Conservation (phyloP, 1,140 invertebrate genomes). For the Centruroides sculpturatus region DNA sequence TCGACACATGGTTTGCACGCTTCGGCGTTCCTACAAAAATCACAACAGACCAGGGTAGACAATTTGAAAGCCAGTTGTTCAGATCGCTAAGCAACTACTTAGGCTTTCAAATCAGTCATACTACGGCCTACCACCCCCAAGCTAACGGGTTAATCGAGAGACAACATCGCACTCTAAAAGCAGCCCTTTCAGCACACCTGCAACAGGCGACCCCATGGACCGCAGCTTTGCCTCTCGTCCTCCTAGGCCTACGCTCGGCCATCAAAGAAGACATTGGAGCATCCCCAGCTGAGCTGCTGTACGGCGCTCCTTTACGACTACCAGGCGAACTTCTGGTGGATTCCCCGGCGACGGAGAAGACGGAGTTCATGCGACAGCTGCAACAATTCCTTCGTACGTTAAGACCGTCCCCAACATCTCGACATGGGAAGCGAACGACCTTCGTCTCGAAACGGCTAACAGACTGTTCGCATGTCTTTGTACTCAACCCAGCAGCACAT, state of each 20-base stretch:
- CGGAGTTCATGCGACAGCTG: no score
- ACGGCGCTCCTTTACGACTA: slow-evolving; percentile 12
- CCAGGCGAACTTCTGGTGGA: slow-evolving; percentile 12
- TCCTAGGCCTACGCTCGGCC: slow-evolving; percentile 20
- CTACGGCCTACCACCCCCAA: slow-evolving; percentile 19
- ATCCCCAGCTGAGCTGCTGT: slow-evolving; percentile 16
- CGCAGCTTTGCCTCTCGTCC: slow-evolving; percentile 21
- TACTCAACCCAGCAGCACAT: no score
- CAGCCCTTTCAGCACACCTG: slow-evolving; percentile 11
- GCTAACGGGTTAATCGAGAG: slow-evolving; percentile 26
- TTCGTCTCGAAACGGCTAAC: no score
- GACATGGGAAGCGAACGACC: no score
- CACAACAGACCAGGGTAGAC: slow-evolving; percentile 30
- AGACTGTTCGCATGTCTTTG: no score
- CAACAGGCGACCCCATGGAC: neutral
- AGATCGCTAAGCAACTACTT: slow-evolving; percentile 8
- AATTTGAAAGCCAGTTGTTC: slow-evolving; percentile 29
- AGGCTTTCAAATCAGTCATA: neutral
- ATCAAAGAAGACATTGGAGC: slow-evolving; percentile 21
- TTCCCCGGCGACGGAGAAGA: no score
- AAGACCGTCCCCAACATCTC: no score
- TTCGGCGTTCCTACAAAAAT: slow-evolving; percentile 22
- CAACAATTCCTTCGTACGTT: no score
- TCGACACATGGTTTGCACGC: slow-evolving; percentile 23
- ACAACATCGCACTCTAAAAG: slow-evolving; percentile 29